Conservation (phyloP, 2,797 vertebrate genomes). For the Gephyroberyx darwinii region DNA sequence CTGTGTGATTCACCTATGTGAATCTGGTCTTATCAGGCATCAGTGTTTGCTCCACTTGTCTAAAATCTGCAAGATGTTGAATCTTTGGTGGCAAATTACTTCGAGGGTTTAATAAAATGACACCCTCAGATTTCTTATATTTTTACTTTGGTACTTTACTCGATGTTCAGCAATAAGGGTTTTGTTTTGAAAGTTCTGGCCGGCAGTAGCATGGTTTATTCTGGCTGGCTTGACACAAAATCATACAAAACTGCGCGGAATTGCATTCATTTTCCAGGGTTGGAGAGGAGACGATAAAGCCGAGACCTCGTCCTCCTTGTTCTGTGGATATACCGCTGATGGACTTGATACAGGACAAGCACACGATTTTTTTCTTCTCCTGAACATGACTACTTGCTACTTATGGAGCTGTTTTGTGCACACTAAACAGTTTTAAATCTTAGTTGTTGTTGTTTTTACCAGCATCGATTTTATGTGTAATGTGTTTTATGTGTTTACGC, state of each 20-base stretch:
- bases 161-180: background rate
- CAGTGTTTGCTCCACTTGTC: too few species aligned
- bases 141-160: too few species aligned
- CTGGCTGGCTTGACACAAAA: slow-evolving; percentile 1
- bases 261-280: slow-evolving; percentile 49
- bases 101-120: too few species aligned
- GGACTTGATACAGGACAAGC: slow-evolving; percentile 38
- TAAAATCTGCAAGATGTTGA: too few species aligned
- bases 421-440: slow-evolving; percentile 39
- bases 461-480: slow-evolving; percentile 36
- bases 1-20: too few species aligned
- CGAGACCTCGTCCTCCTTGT: slow-evolving; percentile 34
- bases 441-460: background rate
- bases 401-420: slow-evolving; percentile 7
- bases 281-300: slow-evolving; percentile 30
- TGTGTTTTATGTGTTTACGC: slow-evolving; percentile 75
- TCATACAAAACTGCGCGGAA: slow-evolving; percentile 41
- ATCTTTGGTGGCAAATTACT: too few species aligned
- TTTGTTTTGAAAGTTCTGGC: slow-evolving; percentile 35
- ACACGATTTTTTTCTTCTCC: background rate
- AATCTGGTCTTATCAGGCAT: too few species aligned
- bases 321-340: slow-evolving; percentile 21
- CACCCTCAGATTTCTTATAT: too few species aligned
- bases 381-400: background rate
- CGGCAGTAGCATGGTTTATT: slow-evolving; percentile 38